Conservation (phyloP, 2,888 invertebrate species). For the Apodemia mormo region DNA sequence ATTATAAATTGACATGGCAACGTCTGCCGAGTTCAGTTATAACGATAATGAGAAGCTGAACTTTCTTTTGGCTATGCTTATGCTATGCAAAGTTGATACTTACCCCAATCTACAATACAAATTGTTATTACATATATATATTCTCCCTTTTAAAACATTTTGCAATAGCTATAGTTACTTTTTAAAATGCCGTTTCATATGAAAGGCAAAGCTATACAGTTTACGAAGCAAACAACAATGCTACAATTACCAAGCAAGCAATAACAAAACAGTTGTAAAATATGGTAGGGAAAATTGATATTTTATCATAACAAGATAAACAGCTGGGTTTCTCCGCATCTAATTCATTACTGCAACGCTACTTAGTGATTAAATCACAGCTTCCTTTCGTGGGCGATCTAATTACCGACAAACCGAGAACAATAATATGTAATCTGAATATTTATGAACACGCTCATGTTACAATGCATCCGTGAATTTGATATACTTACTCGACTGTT, state of each 20-base stretch:
- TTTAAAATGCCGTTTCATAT: too few species aligned
- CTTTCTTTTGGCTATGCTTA: too few species aligned
- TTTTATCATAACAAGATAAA: slow-evolving; percentile 18
- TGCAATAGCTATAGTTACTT: too few species aligned
- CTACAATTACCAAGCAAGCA: neutral
- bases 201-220: too few species aligned
- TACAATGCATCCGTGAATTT: slow-evolving; percentile 65
- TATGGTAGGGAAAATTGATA: neutral
- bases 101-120: too few species aligned
- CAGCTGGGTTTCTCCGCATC: slow-evolving; percentile 45
- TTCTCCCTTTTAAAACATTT: too few species aligned
- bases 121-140: too few species aligned
- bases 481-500: slow-evolving; percentile 63
- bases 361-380: slow-evolving; percentile 65
- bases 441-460: slow-evolving; percentile 61
- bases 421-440: slow-evolving; percentile 78
- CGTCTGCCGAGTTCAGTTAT: too few species aligned
- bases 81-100: too few species aligned
- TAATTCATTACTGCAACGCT: slow-evolving; percentile 73
- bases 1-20: too few species aligned
- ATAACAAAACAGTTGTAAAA: slow-evolving; percentile 1
- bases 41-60: too few species aligned
- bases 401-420: slow-evolving; percentile 77
- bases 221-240: neutral
- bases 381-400: slow-evolving; percentile 77